A percentile compares a stretch with the other conserved stretches of the same genome.
Evolutionary conservation across 2,113 vertebrate genomes (phyloP).

Genomic region (Peromyscus californicus): DNA sequence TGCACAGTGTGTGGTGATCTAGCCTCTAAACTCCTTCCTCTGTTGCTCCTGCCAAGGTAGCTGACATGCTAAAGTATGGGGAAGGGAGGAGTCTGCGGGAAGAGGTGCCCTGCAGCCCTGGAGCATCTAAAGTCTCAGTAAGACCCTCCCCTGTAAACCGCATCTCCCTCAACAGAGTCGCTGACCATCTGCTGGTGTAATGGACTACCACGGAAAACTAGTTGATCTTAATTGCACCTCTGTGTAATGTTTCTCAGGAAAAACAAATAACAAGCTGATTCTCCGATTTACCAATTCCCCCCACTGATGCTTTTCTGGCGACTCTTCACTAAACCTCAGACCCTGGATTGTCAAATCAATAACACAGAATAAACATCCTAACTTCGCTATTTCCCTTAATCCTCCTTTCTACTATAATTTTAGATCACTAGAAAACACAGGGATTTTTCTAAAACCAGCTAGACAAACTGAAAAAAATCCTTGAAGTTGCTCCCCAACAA

Average conservation of each 20-base stretch:
- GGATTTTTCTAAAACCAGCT: slow-evolving; percentile 23
- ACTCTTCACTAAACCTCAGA: background rate
- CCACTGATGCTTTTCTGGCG: slow-evolving; percentile 46
- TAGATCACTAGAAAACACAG: background rate
- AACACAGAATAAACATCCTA: background rate
- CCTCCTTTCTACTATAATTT: slow-evolving; percentile 33
- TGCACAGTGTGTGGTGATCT: background rate
- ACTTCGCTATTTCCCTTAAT: slow-evolving; percentile 14
- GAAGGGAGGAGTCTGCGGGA: background rate
- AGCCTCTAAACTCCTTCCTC: background rate
- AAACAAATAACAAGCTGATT: slow-evolving; percentile 58
- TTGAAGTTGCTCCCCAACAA: background rate
- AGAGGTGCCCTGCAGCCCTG: background rate
- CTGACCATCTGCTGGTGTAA: slow-evolving; percentile 69
- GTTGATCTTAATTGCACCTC: slow-evolving; percentile 73
- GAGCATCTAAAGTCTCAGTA: slow-evolving; percentile 57
- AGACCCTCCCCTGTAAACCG: slow-evolving; percentile 71
- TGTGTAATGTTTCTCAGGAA: slow-evolving; percentile 53
- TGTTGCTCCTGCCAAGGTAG: background rate
- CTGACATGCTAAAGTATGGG: background rate
- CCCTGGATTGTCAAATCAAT: slow-evolving; percentile 44
- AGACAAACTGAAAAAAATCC: background rate
- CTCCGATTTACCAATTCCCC: slow-evolving; percentile 34
- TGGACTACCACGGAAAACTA: slow-evolving; percentile 62
- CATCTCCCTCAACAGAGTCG: slow-evolving; percentile 46